phyloP scores from a whole-genome alignment of 1,140 invertebrate genomes.

The Drosophila virilis region DNA sequence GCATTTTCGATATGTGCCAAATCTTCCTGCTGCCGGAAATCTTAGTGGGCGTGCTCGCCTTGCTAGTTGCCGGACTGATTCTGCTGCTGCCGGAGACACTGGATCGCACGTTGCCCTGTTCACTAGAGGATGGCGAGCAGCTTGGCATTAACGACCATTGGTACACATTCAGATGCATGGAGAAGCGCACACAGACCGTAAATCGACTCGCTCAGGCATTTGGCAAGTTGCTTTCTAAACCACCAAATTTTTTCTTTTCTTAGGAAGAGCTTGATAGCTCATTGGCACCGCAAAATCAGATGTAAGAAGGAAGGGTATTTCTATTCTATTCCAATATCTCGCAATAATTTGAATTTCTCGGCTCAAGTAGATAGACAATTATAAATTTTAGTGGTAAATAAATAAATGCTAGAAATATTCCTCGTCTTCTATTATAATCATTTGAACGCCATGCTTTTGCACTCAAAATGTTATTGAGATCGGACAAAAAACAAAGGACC shows the following conservation, averaged over 20 bases:
- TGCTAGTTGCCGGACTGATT: slow-evolving; percentile 85
- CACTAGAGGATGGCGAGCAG: slow-evolving; percentile 86
- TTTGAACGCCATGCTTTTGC: too few relatives aligned
- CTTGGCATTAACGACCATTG: slow-evolving; percentile 86
- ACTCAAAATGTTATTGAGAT: too few relatives aligned
- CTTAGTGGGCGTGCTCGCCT: slow-evolving; percentile 85
- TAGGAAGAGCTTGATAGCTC: too few relatives aligned
- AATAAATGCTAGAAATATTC: too few relatives aligned
- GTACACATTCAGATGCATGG: slow-evolving; percentile 72
- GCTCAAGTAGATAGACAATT: too few relatives aligned
- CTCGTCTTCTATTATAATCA: too few relatives aligned
- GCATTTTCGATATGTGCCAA: slow-evolving; percentile 46
- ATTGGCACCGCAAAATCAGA: too few relatives aligned
- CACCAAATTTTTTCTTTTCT: slow-evolving; percentile 8
- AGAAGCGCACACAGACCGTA: slow-evolving; percentile 63
- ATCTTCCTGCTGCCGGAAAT: slow-evolving; percentile 85
- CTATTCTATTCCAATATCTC: too few relatives aligned
- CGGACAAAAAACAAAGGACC: too few relatives aligned
- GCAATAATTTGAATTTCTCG: too few relatives aligned
- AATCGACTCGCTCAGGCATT: slow-evolving; percentile 35
- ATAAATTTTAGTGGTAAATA: too few relatives aligned
- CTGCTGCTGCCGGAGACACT: slow-evolving; percentile 74
- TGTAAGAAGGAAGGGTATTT: too few relatives aligned
- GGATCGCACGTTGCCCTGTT: slow-evolving; percentile 85
- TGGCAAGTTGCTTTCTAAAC: neutral